A percentile compares a stretch with the other conserved stretches of the same genome.
Conservation (phyloP, 2,113 vertebrate genomes). For the Heteronetta atricapilla region DNA sequence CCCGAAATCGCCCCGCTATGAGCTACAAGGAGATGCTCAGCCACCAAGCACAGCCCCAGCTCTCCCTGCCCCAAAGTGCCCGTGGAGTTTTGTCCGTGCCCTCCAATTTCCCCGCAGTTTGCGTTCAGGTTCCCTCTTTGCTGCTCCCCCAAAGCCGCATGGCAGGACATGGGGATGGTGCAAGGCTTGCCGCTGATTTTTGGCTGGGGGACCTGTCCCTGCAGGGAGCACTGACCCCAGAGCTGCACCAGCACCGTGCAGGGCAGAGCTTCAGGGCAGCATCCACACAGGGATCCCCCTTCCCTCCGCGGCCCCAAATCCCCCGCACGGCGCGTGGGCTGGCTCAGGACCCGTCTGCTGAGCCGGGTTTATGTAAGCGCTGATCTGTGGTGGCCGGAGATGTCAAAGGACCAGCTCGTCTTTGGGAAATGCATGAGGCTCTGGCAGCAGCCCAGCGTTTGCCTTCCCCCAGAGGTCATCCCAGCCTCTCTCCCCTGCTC, state of each 20-base stretch:
- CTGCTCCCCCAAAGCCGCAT: neutral
- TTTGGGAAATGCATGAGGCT: neutral
- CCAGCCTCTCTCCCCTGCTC: neutral
- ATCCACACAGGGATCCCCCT: fast-evolving
- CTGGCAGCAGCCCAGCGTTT: neutral
- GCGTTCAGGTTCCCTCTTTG: fast-evolving
- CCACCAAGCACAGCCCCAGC: neutral
- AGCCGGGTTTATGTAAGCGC: constrained; percentile 43
- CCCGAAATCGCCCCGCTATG: neutral
- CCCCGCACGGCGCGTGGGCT: neutral
- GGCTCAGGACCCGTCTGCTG: neutral
- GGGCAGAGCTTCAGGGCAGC: neutral
- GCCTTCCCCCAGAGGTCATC: neutral
- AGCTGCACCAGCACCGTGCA: fast-evolving
- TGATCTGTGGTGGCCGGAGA: neutral
- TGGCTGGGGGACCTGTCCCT: neutral
- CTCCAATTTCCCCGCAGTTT: neutral
- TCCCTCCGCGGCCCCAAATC: neutral
- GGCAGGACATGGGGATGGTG: fast-evolving
- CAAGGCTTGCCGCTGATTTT: fast-evolving
- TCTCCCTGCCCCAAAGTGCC: neutral
- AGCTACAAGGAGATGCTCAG: neutral
- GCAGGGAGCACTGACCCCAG: neutral
- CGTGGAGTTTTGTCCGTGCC: neutral
- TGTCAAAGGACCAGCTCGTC: neutral